phyloP scores from a whole-genome alignment of 1,140 invertebrate genomes.

The Drosophila jambulina region DNA sequence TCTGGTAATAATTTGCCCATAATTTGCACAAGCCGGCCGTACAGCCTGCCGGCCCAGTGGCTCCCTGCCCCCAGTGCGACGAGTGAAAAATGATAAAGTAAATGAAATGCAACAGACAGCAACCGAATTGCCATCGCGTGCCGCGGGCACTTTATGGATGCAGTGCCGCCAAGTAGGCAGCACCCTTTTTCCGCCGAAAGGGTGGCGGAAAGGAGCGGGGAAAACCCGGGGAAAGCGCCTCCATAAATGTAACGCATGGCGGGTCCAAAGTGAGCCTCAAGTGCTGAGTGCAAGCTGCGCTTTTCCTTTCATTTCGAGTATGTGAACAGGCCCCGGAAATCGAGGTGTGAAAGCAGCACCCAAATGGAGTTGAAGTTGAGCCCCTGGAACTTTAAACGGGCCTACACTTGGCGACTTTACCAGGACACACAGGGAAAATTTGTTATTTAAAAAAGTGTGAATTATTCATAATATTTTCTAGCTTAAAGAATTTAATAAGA shows the following conservation, averaged over 20 bases:
- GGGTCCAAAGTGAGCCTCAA: conserved; percentile 70
- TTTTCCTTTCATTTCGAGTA: conserved; percentile 30
- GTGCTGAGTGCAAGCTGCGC: conserved; percentile 53
- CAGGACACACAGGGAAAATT: background rate
- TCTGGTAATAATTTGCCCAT: conserved; percentile 78
- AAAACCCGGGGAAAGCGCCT: conserved; percentile 13
- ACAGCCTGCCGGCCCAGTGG: too few species aligned
- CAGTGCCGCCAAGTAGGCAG: conserved; percentile 13
- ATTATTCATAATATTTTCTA: background rate
- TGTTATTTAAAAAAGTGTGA: accelerated
- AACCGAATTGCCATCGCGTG: conserved; percentile 33
- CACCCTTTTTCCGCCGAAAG: background rate
- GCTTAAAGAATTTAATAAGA: background rate
- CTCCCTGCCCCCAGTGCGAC: conserved; percentile 8
- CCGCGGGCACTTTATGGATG: conserved; percentile 22
- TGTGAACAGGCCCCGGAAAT: conserved; percentile 61
- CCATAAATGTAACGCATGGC: conserved; percentile 59
- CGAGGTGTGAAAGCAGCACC: conserved; percentile 41
- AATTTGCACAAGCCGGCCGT: conserved; percentile 54
- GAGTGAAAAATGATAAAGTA: conserved; percentile 75
- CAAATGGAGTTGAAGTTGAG: conserved; percentile 28
- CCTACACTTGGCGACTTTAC: background rate
- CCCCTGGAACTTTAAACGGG: background rate
- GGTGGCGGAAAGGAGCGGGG: background rate
- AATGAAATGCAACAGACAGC: conserved; percentile 78